Evolutionary conservation across 2,797 vertebrate species (phyloP).

Genomic region (Dendrocincla fuliginosa): DNA sequence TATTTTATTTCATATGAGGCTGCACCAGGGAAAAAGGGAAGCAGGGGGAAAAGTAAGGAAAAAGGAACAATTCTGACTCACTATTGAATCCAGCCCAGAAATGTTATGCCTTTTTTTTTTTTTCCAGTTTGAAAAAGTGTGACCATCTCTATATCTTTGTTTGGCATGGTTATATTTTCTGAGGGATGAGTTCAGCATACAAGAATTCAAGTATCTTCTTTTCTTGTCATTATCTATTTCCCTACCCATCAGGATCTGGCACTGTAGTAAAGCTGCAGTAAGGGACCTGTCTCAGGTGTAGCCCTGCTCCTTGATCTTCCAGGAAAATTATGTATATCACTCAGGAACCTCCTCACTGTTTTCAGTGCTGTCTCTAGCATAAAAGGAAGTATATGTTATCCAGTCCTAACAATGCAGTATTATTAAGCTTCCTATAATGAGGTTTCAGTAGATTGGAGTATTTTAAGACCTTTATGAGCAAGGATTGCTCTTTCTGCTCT

Average conservation of each 20-base stretch:
- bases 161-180: background rate
- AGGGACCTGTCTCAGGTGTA: background rate
- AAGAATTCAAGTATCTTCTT: background rate
- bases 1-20: background rate
- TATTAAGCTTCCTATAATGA: background rate
- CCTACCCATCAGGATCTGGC: background rate
- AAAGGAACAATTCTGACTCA: background rate
- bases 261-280: background rate
- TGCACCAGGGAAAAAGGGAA: background rate
- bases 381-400: background rate
- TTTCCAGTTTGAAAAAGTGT: background rate
- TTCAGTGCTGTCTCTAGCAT: background rate
- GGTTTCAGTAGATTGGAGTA: background rate
- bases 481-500: background rate
- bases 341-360: background rate
- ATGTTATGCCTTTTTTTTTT: fast-evolving
- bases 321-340: background rate
- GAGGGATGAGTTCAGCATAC: background rate
- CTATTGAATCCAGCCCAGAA: background rate
- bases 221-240: background rate
- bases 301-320: background rate
- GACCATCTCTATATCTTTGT: background rate
- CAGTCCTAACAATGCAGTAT: background rate
- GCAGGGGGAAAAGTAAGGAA: background rate
- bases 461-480: background rate